Conservation (phyloP, 1,140 invertebrate genomes). For the Cataglyphis hispanica region DNA sequence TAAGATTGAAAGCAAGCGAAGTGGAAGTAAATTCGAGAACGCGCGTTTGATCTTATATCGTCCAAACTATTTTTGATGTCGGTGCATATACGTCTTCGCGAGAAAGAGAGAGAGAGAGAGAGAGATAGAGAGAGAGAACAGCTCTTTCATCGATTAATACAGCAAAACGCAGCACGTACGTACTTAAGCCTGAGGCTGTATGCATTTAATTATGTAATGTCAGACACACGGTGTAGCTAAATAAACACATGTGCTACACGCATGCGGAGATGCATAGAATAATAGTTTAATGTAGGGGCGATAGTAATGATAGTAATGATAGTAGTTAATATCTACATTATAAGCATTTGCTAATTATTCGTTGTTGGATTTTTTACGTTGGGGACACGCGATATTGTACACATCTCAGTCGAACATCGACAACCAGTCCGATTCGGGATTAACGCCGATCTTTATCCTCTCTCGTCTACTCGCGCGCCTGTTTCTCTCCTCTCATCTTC, state of each 20-base stretch:
- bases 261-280: slow-evolving; percentile 33
- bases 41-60: slow-evolving; percentile 52
- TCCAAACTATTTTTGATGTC: slow-evolving; percentile 29
- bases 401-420: slow-evolving; percentile 24
- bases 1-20: slow-evolving; percentile 34
- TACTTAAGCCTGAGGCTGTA: slow-evolving; percentile 41
- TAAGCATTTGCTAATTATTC: slow-evolving; percentile 42
- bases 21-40: slow-evolving; percentile 42
- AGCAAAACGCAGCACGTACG: not conserved
- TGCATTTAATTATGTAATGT: slow-evolving; percentile 81
- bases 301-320: not conserved
- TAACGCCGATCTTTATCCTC: slow-evolving; percentile 57
- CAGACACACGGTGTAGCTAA: slow-evolving; percentile 75
- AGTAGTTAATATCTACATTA: not conserved
- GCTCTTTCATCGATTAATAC: slow-evolving; percentile 46
- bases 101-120: not conserved
- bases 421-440: slow-evolving; percentile 59
- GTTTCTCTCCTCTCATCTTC: slow-evolving; percentile 17
- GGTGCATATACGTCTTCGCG: not conserved
- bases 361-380: not conserved
- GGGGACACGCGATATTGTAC: not conserved
- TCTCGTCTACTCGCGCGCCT: slow-evolving; percentile 5
- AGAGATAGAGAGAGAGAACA: not conserved
- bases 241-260: slow-evolving; percentile 59
- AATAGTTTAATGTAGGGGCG: not conserved